Evolutionary conservation across 2,888 invertebrate species (phyloP).

Genomic region (Drosophila mayaguana): DNA sequence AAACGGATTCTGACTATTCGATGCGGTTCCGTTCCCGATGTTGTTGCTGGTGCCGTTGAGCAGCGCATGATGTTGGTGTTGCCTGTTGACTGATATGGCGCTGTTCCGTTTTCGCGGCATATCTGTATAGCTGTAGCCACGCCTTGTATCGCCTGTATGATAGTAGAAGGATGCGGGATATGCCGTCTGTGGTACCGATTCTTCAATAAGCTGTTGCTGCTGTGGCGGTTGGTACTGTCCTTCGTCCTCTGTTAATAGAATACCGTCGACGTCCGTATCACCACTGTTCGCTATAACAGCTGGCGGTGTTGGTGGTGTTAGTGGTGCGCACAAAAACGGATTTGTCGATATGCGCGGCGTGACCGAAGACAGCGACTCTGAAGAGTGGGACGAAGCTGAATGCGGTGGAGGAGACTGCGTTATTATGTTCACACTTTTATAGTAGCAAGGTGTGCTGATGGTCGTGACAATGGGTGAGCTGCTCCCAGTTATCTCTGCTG

Average conservation of each 20-base stretch:
- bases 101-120: conserved; percentile 83
- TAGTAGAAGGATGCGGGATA: conserved; percentile 79
- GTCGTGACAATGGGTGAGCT: conserved; percentile 36
- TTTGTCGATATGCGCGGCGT: conserved; percentile 85
- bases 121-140: conserved; percentile 61
- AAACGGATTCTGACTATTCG: conserved; percentile 82
- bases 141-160: conserved; percentile 65
- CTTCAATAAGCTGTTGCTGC: conserved; percentile 31
- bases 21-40: conserved; percentile 38
- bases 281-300: background rate
- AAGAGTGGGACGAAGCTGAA: conserved; percentile 83
- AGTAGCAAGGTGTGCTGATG: conserved; percentile 66
- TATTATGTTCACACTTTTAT: conserved; percentile 79
- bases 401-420: conserved; percentile 84
- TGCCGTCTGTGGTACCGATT: conserved; percentile 64
- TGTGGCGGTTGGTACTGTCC: conserved; percentile 11
- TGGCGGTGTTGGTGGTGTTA: conserved; percentile 64
- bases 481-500: conserved; percentile 41
- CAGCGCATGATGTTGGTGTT: conserved; percentile 61
- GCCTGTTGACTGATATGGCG: conserved; percentile 51
- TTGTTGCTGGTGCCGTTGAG: conserved; percentile 17
- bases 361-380: conserved; percentile 84
- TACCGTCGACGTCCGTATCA: conserved; percentile 33
- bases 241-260: conserved; percentile 35
- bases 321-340: conserved; percentile 82